Conservation (phyloP, 2,888 invertebrate species). For the Pseudolycoriella hygida region DNA sequence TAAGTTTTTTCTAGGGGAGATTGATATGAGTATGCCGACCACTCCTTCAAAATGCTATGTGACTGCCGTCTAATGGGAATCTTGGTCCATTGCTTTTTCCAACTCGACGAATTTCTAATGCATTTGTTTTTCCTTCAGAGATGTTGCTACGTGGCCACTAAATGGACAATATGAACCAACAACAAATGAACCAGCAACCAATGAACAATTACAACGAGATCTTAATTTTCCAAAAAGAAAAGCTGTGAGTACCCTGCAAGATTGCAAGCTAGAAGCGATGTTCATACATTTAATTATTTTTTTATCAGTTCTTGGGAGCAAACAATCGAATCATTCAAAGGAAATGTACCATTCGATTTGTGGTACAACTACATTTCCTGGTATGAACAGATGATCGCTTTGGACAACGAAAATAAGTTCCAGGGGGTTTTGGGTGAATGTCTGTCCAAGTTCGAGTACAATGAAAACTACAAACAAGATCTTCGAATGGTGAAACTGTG, state of each 20-base stretch:
- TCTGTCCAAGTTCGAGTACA: constrained; percentile 62
- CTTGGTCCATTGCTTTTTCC: too few relatives aligned
- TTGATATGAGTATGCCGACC: too few relatives aligned
- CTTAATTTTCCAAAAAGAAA: constrained; percentile 3
- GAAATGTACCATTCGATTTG: constrained; percentile 73
- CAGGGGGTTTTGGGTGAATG: constrained; percentile 76
- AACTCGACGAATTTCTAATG: too few relatives aligned
- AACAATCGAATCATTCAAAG: constrained; percentile 62
- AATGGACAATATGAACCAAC: background rate
- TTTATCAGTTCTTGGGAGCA: constrained; percentile 59
- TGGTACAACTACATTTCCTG: constrained; percentile 85
- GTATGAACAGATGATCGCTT: constrained; percentile 62
- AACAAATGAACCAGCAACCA: constrained; percentile 3
- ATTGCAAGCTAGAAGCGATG: background rate
- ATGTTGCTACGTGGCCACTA: background rate
- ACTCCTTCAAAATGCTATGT: too few relatives aligned
- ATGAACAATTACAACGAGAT: background rate
- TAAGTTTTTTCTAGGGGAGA: too few relatives aligned
- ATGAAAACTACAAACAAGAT: constrained; percentile 70
- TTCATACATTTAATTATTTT: background rate
- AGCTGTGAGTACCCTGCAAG: background rate
- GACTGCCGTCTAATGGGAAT: too few relatives aligned
- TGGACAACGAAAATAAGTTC: constrained; percentile 81
- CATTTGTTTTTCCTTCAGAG: background rate
- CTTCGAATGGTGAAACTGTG: constrained; percentile 70